These are phyloP conservation scores for Sinocyclocheilus anshuiensis DNA, from an alignment of 2,113 vertebrate species.

Conservation along the genomic window DNA sequence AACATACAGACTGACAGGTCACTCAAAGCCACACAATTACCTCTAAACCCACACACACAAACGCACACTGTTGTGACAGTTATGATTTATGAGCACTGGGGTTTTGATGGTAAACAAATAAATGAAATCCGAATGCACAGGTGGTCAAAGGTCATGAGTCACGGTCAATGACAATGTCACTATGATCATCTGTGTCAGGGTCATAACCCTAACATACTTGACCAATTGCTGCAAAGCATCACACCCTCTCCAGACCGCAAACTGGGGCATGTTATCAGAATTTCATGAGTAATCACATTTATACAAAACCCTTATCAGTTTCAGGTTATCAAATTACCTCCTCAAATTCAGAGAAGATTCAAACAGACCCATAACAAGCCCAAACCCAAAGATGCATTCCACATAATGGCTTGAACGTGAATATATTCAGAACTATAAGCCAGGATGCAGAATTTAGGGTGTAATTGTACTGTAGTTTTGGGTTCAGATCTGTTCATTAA, in stretches of 20 bases:
- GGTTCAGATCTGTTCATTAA: not conserved
- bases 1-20: conserved; percentile 16
- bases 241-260: conserved; percentile 6
- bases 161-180: conserved; percentile 46
- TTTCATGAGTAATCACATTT: not conserved
- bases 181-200: conserved; percentile 45
- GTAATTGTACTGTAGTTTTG: not conserved
- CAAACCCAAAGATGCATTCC: not conserved
- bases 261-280: not conserved
- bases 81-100: conserved; percentile 53
- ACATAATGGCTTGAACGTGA: not conserved
- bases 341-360: not conserved
- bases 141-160: conserved; percentile 49
- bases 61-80: conserved; percentile 46
- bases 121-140: conserved; percentile 37
- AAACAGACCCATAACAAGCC: not conserved
- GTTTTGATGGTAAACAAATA: conserved; percentile 49
- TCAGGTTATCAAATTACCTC: conserved; percentile 24
- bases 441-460: not conserved
- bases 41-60: conserved; percentile 22
- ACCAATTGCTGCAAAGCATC: conserved; percentile 36
- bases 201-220: conserved; percentile 34
- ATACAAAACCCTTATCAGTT: conserved; percentile 1
- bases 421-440: not conserved
- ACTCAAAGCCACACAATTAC: conserved; percentile 26